Evolutionary conservation across 2,797 vertebrate genomes (phyloP), one percentile per base, ranked within the genome.

Genomic region (Bufotes viridis): DNA sequence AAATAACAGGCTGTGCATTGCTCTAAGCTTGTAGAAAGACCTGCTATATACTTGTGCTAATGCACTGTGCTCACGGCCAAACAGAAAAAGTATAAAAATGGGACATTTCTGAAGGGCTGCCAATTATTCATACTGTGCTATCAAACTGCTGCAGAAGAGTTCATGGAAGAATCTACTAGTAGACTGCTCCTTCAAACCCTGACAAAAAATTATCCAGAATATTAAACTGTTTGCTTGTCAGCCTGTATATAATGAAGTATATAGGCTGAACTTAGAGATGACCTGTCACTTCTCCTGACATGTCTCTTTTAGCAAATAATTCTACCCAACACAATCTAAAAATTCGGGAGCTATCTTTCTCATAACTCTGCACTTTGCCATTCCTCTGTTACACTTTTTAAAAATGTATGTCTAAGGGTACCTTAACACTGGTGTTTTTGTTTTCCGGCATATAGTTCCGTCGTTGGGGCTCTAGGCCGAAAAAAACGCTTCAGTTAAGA

Each of bases 51-150:
- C 42, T 75, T 75, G 72, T 53, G 42, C 42, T 75, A 75, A 75
- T 75, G 72, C 42, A 75, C 42, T 51, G 18, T 22, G 20, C 72
- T 51, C 42, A 20, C 70, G 20, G 70, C 15, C 9, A 75, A 42
- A 75, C 0, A 49, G 70, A 74, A 74, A 74, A 70, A 70, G 15
- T 26, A 17, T 10, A 5, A 70, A 70, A 22, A 51, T 75, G 42
- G 42, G 49, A 51, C n/a, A 75, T 75, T 75, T 22, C 72, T n/a
- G 42, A n/a, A 20, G 42, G 34, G 72, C 11, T n/a, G 72, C 42
- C 72, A 75, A 75, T 75, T 75, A 75, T 75, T 75, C 72, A 75
- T 20, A 75, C 42, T 75, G 72, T 51, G 72, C 20, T 22, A 75
- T 75, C 72, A 75, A 75, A 75, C 10, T 51, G 18, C 72, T 53